Base-by-base conservation (phyloP, 2,888 invertebrate species). In the Dynastes maya region DNA sequence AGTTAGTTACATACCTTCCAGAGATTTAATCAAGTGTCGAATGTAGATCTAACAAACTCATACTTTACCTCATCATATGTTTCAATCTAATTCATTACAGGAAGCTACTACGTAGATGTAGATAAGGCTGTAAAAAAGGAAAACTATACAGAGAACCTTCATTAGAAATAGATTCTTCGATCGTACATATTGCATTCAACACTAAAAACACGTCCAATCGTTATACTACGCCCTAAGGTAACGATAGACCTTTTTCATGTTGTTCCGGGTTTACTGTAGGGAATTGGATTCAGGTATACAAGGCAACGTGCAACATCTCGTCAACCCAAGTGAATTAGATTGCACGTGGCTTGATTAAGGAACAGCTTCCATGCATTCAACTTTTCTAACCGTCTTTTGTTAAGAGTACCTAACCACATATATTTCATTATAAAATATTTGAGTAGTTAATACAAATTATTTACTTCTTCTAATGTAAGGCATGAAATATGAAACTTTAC, bases 211-310 rank as follows among this genome's bases (percentile, higher is more conserved):
- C 40, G 45, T 61, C 45, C 45, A 49, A 29, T 74, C 22, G 61
- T 4, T 58, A 61, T 61, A 61, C 45, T 61, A 22, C 27, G 6
- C 61, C 72, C 72, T n/a, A 45, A 61, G 61, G 61, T 45, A 61
- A 74, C n/a, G 61, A 13, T 11, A 45, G 72, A 74, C 72, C 72
- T 74, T 74, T 74, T 37, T 61, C 45, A 45, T 61, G 45, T 74
- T 27, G 37, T 45, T 61, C 6, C 61, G 45, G 45, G 61, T 61
- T 63, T 45, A 40, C 72, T 74, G 40, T 45, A 63, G 72, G 72
- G 72, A 74, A 45, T 61, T 49, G 45, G 61, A 45, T 74, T 61
- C 51, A 16, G 22, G 68, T 61, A 49, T 61, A 55, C 22, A 74
- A 61, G 55, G n/a, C n/a, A 74, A 40, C 45, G 40, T 29, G 61